Conservation (phyloP, 2,888 invertebrate species). For the Mimas tiliae region DNA sequence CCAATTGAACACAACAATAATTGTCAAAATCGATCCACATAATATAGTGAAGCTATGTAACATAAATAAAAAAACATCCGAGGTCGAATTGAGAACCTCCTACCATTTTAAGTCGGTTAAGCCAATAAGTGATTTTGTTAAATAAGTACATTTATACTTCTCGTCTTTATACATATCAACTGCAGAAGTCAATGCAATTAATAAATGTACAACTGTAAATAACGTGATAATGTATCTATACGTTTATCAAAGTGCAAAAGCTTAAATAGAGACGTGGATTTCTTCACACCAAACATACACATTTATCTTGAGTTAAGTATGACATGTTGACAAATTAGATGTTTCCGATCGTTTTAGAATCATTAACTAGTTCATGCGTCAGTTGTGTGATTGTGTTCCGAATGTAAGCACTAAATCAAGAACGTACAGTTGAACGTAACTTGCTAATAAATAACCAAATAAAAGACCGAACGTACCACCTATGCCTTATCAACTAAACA, state of each 20-base stretch:
- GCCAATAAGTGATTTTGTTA: too few relatives aligned
- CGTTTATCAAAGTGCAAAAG: slow-evolving; percentile 5
- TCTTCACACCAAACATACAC: slow-evolving; percentile 11
- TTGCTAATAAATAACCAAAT: slow-evolving; percentile 17
- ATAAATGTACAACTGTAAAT: slow-evolving; percentile 3
- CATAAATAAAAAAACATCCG: too few relatives aligned
- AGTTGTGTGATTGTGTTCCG: slow-evolving; percentile 2
- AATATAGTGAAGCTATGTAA: too few relatives aligned
- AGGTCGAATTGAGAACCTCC: too few relatives aligned
- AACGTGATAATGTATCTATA: neutral
- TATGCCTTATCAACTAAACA: neutral
- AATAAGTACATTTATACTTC: neutral
- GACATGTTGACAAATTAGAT: slow-evolving; percentile 24
- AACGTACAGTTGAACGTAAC: neutral
- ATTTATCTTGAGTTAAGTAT: slow-evolving; percentile 22
- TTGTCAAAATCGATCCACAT: too few relatives aligned
- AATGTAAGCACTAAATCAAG: neutral
- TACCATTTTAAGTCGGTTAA: too few relatives aligned
- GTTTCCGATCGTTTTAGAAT: slow-evolving; percentile 26
- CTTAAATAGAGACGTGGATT: slow-evolving; percentile 8
- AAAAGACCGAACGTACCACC: neutral
- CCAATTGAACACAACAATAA: too few relatives aligned
- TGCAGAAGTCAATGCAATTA: neutral
- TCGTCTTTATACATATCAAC: neutral
- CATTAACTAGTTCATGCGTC: slow-evolving; percentile 25